These are phyloP conservation scores for Ochropleura plecta DNA, from an alignment of 2,888 invertebrate species.

Conservation along the genomic window DNA sequence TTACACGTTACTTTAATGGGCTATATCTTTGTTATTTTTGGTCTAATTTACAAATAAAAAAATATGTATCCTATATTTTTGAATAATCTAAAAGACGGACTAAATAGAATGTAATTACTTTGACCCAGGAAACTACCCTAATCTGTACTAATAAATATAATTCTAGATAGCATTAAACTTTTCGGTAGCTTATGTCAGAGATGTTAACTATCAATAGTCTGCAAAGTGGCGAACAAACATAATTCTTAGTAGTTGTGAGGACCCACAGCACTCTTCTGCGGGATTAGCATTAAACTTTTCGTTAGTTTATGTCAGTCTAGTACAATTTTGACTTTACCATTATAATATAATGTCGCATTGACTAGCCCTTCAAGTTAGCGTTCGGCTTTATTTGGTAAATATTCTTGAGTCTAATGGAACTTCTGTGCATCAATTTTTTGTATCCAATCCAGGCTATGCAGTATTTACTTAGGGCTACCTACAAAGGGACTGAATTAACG, in stretches of 20 bases:
- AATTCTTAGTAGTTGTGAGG: background rate
- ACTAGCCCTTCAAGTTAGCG: background rate
- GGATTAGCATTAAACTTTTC: background rate
- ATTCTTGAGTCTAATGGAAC: background rate
- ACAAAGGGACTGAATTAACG: slow-evolving; percentile 20
- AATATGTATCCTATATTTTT: too few relatives aligned
- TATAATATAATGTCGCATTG: background rate
- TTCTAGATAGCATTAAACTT: too few relatives aligned
- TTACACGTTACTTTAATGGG: too few relatives aligned
- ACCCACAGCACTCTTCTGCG: background rate
- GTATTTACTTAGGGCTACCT: slow-evolving; percentile 42
- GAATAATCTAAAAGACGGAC: too few relatives aligned
- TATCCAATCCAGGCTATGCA: background rate
- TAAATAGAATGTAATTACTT: too few relatives aligned
- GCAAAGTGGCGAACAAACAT: background rate
- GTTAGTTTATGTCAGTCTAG: background rate
- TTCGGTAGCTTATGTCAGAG: too few relatives aligned
- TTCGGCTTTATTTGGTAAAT: background rate
- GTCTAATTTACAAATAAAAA: too few relatives aligned
- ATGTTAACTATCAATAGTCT: background rate
- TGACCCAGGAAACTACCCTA: too few relatives aligned
- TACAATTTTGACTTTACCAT: background rate
- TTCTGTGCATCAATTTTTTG: slow-evolving; percentile 14
- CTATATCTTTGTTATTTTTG: too few relatives aligned
- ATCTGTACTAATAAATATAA: too few relatives aligned